Evolutionary conservation across 2,797 vertebrate species (phyloP).

Genomic region (Enteromius trimaculatus): DNA sequence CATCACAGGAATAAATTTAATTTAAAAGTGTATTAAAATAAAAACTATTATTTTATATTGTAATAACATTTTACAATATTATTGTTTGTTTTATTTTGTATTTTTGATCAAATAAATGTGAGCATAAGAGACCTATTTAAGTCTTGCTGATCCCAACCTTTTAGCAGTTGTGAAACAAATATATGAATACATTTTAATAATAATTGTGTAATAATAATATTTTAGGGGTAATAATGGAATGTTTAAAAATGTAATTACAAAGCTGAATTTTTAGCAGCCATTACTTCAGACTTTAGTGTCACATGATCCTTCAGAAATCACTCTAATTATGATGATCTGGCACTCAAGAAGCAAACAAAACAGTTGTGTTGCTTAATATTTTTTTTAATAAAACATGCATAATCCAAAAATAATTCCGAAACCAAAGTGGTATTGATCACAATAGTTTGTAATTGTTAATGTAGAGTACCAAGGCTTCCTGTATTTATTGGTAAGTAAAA

Average conservation of each 20-base stretch:
- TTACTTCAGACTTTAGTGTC: neutral
- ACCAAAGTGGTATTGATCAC: neutral
- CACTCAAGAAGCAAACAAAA: neutral
- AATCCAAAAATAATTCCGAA: neutral
- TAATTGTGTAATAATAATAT: neutral
- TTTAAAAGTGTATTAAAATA: too few relatives aligned
- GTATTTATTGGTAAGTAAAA: neutral
- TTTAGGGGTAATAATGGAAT: neutral
- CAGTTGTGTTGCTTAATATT: neutral
- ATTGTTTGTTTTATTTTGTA: too few relatives aligned
- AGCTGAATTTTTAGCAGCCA: neutral
- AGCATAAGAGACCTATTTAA: too few relatives aligned
- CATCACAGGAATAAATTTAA: too few relatives aligned
- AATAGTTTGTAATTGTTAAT: neutral
- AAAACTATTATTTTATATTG: too few relatives aligned
- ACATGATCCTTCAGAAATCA: neutral
- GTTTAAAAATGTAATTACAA: neutral
- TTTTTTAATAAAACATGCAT: neutral
- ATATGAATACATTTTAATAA: too few relatives aligned
- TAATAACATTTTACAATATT: too few relatives aligned
- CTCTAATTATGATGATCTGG: neutral
- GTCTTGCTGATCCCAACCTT: too few relatives aligned
- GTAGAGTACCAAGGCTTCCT: neutral
- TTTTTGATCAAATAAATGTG: too few relatives aligned
- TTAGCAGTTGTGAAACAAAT: too few relatives aligned